These are phyloP conservation scores for Ischnus inquisitorius DNA, from an alignment of 2,888 invertebrate species.

Conservation along the genomic window DNA sequence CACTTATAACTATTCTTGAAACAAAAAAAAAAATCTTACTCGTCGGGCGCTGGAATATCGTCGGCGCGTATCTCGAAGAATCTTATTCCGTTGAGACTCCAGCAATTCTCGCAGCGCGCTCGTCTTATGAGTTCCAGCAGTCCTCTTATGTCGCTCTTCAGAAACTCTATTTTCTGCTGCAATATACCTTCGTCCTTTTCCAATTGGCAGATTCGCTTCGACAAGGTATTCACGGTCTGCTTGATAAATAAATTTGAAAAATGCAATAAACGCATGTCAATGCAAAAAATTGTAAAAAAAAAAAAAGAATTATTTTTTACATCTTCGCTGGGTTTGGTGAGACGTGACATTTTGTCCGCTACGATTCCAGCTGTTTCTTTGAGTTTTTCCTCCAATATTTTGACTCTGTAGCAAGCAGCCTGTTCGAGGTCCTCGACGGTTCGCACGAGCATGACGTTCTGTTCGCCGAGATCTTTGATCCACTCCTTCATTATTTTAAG, in stretches of 20 bases:
- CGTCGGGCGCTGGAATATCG: slow-evolving; percentile 77
- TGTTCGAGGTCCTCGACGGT: slow-evolving; percentile 90
- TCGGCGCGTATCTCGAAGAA: slow-evolving; percentile 86
- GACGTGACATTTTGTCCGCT: slow-evolving; percentile 77
- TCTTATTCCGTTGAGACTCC: slow-evolving; percentile 86
- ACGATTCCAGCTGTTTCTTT: slow-evolving; percentile 84
- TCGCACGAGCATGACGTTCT: slow-evolving; percentile 89
- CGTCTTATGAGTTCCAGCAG: slow-evolving; percentile 87
- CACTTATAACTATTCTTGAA: background rate
- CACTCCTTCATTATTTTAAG: slow-evolving; percentile 88
- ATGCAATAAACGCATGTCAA: too few species aligned
- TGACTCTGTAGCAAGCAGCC: slow-evolving; percentile 88
- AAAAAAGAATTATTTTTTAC: slow-evolving; percentile 65
- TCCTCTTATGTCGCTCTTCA: slow-evolving; percentile 87
- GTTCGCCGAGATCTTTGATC: slow-evolving; percentile 89
- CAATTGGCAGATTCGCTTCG: slow-evolving; percentile 76
- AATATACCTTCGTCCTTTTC: slow-evolving; percentile 81
- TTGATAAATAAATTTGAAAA: slow-evolving; percentile 25
- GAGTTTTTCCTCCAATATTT: slow-evolving; percentile 87
- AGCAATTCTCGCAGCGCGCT: slow-evolving; percentile 86
- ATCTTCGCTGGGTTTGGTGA: slow-evolving; percentile 77
- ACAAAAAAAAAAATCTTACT: slow-evolving; percentile 75
- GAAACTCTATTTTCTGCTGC: slow-evolving; percentile 85
- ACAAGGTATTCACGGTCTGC: slow-evolving; percentile 78
- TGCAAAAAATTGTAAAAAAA: background rate